Base-by-base conservation (phyloP, 1,140 invertebrate species). In the Drosophila nasuta region DNA sequence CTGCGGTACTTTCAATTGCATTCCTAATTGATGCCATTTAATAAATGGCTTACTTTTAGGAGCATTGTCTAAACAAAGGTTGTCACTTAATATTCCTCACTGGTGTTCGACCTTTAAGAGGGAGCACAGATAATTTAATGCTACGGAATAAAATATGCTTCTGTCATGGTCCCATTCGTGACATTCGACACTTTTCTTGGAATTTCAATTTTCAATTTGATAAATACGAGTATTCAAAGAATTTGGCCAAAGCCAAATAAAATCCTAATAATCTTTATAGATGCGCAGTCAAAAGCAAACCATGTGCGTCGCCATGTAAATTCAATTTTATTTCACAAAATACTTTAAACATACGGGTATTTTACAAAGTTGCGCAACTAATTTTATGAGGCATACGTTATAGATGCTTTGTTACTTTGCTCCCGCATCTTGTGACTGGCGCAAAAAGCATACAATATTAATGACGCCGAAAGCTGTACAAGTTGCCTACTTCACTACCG, bases 191-290 rank as follows among this genome's bases (percentile, higher is more conserved):
- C 33, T 48, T 74, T 74, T 74, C 65, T 8, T 13, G 41, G 65
- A 74, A 74, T 46, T 74, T 48, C 51, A 64, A 70, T 70, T 63
- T 67, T 17, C 48, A 67, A 25, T 67, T 54, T 60, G 35, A 67
- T 67, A 52, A 17, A 54, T 45, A 13, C 28, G 51, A 52, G 51
- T 30, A 41, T 65, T 54, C 62, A 17, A 43, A 35, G 51, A 65
- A 65, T 65, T 56, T 54, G 1, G 49, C 10, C 13, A 38, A 68
- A 20, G 58, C 15, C 65, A 56, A 38, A 59, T 13, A 74, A 68
- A 56, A 74, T 73, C 54, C 45, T 43, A 41, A 60, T 67, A 73
- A 54, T 60, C 35, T 60, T 43, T 17, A 25, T 17, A 59, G 54
- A 3, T 5, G 1, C 11, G 28, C 11, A 6, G 43, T n/a, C 17